Conservation (phyloP, 1,140 invertebrate species). For the Heliconius hewitsoni region DNA sequence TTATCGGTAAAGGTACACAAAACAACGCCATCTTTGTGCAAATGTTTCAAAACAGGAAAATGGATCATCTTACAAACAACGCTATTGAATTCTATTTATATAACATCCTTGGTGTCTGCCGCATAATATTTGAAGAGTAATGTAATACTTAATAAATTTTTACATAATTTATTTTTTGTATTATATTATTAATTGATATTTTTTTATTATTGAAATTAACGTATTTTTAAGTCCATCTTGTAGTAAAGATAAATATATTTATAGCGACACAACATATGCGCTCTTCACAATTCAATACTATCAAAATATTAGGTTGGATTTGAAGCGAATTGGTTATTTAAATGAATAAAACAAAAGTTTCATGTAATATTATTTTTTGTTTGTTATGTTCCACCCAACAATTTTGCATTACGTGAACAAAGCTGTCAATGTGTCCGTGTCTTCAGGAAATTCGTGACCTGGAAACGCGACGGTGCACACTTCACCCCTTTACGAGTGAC, state of each 20-base stretch:
- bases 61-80: constrained; percentile 3
- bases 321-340: no score
- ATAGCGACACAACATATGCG: no score
- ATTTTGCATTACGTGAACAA: background rate
- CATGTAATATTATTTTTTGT: no score
- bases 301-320: no score
- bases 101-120: background rate
- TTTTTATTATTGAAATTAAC: no score
- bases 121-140: background rate
- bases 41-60: constrained; percentile 28
- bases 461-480: constrained; percentile 22
- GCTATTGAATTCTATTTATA: constrained; percentile 8
- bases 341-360: no score
- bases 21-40: constrained; percentile 10
- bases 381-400: no score
- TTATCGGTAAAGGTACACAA: background rate
- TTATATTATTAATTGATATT: no score
- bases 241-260: no score
- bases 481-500: constrained; percentile 8
- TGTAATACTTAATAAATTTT: background rate
- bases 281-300: no score
- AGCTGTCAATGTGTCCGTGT: constrained; percentile 13
- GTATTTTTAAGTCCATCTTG: no score
- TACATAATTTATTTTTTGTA: no score
- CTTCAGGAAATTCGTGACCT: constrained; percentile 29